A percentile compares a stretch with the other conserved stretches of the same genome.
phyloP scores from a whole-genome alignment of 2,113 vertebrate species.

The Parus major region DNA sequence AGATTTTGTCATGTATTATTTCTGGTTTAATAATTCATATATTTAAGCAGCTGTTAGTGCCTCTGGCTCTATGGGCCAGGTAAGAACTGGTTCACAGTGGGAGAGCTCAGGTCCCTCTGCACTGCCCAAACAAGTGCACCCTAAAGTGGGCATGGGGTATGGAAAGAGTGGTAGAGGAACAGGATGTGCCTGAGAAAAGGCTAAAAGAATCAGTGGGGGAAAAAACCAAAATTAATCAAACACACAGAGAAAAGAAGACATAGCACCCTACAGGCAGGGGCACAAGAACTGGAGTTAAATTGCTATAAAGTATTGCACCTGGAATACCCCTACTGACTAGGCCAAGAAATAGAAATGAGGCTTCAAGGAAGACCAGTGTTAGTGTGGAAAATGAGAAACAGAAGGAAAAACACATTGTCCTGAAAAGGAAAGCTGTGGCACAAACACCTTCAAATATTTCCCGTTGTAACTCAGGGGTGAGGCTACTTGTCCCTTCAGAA shows the following conservation, averaged over 20 bases:
- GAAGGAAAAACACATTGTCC: accelerated
- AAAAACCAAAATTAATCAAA: background rate
- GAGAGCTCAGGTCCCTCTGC: background rate
- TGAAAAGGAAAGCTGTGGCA: background rate
- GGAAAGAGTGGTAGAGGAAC: background rate
- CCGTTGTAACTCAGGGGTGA: background rate
- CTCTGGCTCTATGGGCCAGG: background rate
- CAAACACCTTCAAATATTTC: background rate
- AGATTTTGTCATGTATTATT: background rate
- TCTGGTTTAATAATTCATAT: background rate
- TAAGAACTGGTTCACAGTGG: background rate
- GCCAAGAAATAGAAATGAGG: background rate
- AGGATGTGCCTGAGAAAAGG: background rate
- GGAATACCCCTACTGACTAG: background rate
- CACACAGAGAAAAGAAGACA: background rate
- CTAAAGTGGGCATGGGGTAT: background rate
- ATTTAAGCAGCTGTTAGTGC: background rate
- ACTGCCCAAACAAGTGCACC: background rate
- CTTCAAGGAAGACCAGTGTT: background rate
- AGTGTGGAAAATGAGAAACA: background rate
- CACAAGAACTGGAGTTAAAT: background rate
- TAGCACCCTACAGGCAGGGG: background rate
- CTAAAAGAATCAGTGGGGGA: background rate
- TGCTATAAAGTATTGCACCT: background rate
- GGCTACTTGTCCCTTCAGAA: background rate